Base-by-base conservation (phyloP, 1,140 invertebrate genomes). In the Calosoma granatense region DNA sequence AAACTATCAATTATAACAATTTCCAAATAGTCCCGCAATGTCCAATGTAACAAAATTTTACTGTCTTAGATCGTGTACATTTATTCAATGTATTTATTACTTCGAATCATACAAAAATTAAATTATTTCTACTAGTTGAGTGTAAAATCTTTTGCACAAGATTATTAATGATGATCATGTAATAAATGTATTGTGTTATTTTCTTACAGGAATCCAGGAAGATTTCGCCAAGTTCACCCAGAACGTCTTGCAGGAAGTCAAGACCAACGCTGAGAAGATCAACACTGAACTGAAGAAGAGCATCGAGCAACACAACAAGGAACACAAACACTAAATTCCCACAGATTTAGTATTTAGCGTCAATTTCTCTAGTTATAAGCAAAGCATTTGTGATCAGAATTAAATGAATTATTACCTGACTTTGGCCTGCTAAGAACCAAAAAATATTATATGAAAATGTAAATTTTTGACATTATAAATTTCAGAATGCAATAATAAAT, bases 281-380 rank as follows among this genome's bases (percentile, higher is more conserved):
- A 56, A 60, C 55, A 53, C 20, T 21, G 52, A 60, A 30, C 26
- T 60, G 20, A 43, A 57, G 20, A 57, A 56, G 39, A 52, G 51
- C 14, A 52, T 53, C 51, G 51, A 56, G 22, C 20, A 39, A 22
- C 47, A 47, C 23, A 20, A 51, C 19, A 55, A 60, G 2, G 47
- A 60, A 56, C 21, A 51, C 21, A 53, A 56, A 52, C 30, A 12
- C 17, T 47, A 17, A 47, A 12, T 47, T 4, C 9, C 15, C 15
- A 17, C 14, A 30, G 14, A 30, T 30, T 30, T 6, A 30, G 4
- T 30, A 6, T 30, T 30, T 30, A 30, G 26, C 14, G 4, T 6
- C 14, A 52, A 43, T 14, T 59, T 15, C 26, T 56, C 6, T 55
- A 59, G 12, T 9, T 21, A n/a, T 55, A 55, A 21, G 52, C 56